A percentile compares a stretch with the other conserved stretches of the same genome.
These are phyloP conservation scores for Atrina japonica DNA, from an alignment of 2,888 invertebrate genomes.

Conservation along the genomic window DNA sequence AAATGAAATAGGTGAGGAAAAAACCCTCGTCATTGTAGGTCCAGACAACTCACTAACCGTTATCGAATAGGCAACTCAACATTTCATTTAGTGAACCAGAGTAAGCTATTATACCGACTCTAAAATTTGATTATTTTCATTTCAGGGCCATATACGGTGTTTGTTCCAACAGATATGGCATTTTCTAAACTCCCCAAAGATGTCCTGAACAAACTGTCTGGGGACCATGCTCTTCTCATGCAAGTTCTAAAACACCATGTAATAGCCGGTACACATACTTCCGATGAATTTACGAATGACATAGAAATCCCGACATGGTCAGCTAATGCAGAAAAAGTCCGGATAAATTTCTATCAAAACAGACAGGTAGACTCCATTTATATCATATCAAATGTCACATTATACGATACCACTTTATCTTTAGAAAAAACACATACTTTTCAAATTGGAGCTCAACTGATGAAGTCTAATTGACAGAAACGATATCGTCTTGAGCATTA, in stretches of 20 bases:
- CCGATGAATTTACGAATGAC: slow-evolving; percentile 42
- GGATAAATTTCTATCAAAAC: slow-evolving; percentile 44
- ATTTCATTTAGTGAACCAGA: too few species aligned
- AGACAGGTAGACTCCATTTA: slow-evolving; percentile 40
- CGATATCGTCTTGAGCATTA: too few species aligned
- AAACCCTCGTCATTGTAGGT: too few species aligned
- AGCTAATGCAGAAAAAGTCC: slow-evolving; percentile 40
- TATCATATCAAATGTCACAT: too few species aligned
- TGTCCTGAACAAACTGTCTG: slow-evolving; percentile 31
- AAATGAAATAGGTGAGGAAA: too few species aligned
- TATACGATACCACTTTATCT: too few species aligned
- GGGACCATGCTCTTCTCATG: slow-evolving; percentile 39
- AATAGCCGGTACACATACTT: slow-evolving; percentile 43
- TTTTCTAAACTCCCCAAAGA: slow-evolving; percentile 36
- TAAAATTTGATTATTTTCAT: background rate
- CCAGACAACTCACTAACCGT: too few species aligned
- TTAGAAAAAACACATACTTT: background rate
- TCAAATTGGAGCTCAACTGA: background rate
- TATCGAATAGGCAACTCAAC: too few species aligned
- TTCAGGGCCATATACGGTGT: slow-evolving; percentile 56
- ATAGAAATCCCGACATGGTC: slow-evolving; percentile 36
- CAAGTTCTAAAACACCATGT: slow-evolving; percentile 53
- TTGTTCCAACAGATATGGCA: slow-evolving; percentile 52
- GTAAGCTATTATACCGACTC: too few species aligned
- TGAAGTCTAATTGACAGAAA: too few species aligned